These are phyloP conservation scores for Peromyscus eremicus DNA, from an alignment of 2,797 vertebrate species.

Conservation along the genomic window DNA sequence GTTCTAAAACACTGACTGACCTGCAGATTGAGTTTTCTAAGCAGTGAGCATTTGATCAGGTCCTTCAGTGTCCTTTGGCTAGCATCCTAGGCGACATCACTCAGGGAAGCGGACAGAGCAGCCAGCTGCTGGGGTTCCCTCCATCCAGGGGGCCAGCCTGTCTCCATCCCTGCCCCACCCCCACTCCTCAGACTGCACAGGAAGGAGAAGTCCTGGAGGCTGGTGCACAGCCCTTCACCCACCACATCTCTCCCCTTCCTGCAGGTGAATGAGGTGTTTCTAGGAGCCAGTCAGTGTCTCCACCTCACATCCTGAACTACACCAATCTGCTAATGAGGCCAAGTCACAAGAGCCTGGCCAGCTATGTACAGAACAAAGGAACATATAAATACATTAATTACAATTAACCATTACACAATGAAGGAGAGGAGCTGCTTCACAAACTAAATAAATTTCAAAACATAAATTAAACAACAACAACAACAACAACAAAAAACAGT, in stretches of 20 bases:
- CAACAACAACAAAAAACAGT: conserved; percentile 80
- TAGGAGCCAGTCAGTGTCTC: conserved; percentile 39
- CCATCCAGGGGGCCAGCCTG: neutral
- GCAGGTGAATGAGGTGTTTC: conserved; percentile 73
- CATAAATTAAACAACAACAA: conserved; percentile 72
- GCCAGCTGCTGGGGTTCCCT: neutral
- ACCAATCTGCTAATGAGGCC: neutral
- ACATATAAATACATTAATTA: conserved; percentile 83
- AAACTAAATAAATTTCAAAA: conserved; percentile 81
- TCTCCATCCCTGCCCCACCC: neutral
- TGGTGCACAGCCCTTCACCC: neutral
- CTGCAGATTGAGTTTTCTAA: conserved; percentile 23
- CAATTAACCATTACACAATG: conserved; percentile 68
- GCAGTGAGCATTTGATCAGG: conserved; percentile 11
- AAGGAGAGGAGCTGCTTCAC: conserved; percentile 71
- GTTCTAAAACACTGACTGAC: neutral
- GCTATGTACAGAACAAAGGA: conserved; percentile 80
- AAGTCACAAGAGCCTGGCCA: neutral
- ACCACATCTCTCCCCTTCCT: conserved; percentile 58
- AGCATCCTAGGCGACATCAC: neutral
- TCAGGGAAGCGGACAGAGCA: conserved; percentile 9
- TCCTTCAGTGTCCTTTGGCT: conserved; percentile 66
- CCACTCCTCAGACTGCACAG: neutral
- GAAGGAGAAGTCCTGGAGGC: neutral
- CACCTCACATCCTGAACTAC: conserved; percentile 36